Conservation (phyloP, 2,888 invertebrate genomes). For the Netelia inedita region DNA sequence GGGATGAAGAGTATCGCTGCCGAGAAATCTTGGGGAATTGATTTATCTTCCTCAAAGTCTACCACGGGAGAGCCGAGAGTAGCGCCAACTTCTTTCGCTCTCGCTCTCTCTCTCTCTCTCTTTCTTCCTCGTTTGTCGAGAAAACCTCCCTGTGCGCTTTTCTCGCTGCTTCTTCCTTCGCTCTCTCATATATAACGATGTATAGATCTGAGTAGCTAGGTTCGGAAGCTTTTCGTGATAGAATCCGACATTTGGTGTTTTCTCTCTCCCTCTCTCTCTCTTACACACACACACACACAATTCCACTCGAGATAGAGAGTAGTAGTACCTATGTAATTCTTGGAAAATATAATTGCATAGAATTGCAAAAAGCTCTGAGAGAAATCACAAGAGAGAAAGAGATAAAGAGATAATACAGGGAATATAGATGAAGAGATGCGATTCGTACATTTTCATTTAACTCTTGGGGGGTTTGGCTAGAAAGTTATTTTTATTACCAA, state of each 20-base stretch:
- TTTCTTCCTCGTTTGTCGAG: conserved; percentile 13
- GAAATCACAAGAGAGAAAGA: not conserved
- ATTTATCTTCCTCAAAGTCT: conserved; percentile 75
- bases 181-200: conserved; percentile 19
- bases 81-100: conserved; percentile 60
- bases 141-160: conserved; percentile 50
- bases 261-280: conserved; percentile 21
- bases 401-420: not conserved
- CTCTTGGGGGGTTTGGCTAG: conserved; percentile 23
- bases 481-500: conserved; percentile 33
- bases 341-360: conserved; percentile 55
- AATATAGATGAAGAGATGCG: conserved; percentile 26
- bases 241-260: conserved; percentile 60
- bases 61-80: conserved; percentile 57
- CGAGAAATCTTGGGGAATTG: conserved; percentile 74
- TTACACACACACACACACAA: not conserved
- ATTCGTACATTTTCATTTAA: conserved; percentile 34
- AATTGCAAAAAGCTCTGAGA: conserved; percentile 44
- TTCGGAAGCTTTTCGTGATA: conserved; percentile 58
- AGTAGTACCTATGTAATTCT: not conserved
- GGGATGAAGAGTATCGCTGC: conserved; percentile 69
- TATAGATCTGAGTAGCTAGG: conserved; percentile 24
- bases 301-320: not conserved
- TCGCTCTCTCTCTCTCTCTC: not conserved
- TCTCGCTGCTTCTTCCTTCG: conserved; percentile 34